Evolutionary conservation across 2,113 vertebrate genomes (phyloP).

Genomic region (Anarhynchus alexandrinus): DNA sequence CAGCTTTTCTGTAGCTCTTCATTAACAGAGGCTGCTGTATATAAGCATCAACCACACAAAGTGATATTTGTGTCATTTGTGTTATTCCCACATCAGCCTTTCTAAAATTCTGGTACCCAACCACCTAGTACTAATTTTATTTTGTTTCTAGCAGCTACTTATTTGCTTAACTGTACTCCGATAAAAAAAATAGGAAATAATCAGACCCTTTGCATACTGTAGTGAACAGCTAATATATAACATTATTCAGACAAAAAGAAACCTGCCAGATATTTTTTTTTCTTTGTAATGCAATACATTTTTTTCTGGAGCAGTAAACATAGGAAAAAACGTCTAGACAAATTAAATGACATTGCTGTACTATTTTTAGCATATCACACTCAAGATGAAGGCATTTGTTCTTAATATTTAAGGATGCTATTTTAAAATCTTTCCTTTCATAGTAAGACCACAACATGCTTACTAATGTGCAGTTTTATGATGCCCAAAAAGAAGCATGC

Average conservation of each 20-base stretch:
- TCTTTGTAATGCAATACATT: background rate
- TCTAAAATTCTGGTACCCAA: background rate
- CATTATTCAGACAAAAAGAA: background rate
- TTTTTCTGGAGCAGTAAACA: conserved; percentile 30
- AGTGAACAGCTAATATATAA: background rate
- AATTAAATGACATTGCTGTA: background rate
- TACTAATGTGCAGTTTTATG: background rate
- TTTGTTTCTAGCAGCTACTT: background rate
- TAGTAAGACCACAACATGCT: background rate
- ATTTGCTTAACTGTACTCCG: background rate
- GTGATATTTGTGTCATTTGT: background rate
- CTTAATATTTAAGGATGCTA: conserved; percentile 17
- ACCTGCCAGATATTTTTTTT: background rate
- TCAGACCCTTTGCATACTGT: background rate
- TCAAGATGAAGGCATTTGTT: background rate
- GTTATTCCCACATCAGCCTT: background rate
- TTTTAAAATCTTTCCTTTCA: background rate
- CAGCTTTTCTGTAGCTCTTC: background rate
- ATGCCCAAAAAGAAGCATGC: conserved; percentile 32
- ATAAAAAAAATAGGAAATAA: background rate
- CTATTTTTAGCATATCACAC: background rate
- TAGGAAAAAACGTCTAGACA: background rate
- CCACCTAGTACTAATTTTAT: background rate
- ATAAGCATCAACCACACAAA: background rate
- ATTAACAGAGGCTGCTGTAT: background rate